Evolutionary conservation across 2,888 invertebrate species (phyloP).

Genomic region (Oconnorella tubifera): DNA sequence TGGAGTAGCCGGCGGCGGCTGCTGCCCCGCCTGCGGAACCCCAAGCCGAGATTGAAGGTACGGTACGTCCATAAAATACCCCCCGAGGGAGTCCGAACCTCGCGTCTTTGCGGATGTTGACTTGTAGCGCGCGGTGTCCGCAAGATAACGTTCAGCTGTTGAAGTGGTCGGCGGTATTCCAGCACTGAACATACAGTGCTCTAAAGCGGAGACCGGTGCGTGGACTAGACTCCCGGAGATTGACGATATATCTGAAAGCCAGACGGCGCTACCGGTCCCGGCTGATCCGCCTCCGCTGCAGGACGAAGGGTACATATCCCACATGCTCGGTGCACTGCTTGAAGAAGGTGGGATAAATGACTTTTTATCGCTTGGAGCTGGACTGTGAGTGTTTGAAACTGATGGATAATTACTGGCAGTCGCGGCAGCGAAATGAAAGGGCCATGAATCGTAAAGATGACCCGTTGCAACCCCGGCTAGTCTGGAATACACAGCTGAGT

Average conservation of each 20-base stretch:
- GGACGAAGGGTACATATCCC: slow-evolving; percentile 23
- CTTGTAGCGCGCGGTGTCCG: slow-evolving; percentile 7
- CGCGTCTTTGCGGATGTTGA: neutral
- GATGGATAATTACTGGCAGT: slow-evolving; percentile 1
- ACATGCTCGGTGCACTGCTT: slow-evolving; percentile 6
- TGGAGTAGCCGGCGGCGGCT: neutral
- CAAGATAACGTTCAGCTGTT: neutral
- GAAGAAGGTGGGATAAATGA: neutral
- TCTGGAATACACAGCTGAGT: slow-evolving; percentile 19
- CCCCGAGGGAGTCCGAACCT: neutral
- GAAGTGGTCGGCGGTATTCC: neutral
- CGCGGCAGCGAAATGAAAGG: slow-evolving; percentile 7
- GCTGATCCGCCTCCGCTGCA: neutral
- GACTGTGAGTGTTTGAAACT: neutral
- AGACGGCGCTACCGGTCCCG: neutral
- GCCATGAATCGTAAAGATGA: slow-evolving; percentile 20
- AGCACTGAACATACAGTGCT: slow-evolving; percentile 11
- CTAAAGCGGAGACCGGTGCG: slow-evolving; percentile 6
- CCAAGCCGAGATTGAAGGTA: neutral
- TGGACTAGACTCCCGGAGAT: slow-evolving; percentile 8
- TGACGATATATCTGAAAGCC: slow-evolving; percentile 3
- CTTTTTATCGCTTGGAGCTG: slow-evolving; percentile 3
- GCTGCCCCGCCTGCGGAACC: neutral
- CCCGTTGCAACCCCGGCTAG: slow-evolving; percentile 6
- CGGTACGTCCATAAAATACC: slow-evolving; percentile 21